Base-by-base conservation (phyloP, 2,113 vertebrate genomes). In the Haemorhous mexicanus region DNA sequence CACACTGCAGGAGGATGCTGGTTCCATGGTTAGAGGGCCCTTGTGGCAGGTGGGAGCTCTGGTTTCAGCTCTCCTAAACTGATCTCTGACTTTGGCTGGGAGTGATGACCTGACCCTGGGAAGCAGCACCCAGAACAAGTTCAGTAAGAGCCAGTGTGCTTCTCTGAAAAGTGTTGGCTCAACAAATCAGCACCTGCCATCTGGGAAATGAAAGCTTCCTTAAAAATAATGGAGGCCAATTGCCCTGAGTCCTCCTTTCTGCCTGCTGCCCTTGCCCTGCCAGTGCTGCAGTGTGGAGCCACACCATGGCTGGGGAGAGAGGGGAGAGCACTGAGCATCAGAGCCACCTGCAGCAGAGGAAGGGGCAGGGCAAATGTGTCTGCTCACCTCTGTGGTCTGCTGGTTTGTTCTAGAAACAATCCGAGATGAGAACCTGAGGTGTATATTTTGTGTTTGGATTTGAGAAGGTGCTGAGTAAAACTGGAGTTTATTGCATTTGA, bases 391-490 rank as follows among this genome's bases (percentile, higher is more conserved):
- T 84, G 50, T 33, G 33, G 7, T 61, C 74, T 15, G 0, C 24
- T 80, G 37, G 5, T 20, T 91, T 70, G 22, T 44, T 82, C 33
- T 64, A 26, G 52, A 55, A 85, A 12, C 53, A 22, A 26, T 19
- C 1, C 7, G 53, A 61, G 64, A 19, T 59, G 27, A 62, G 46
- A 69, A 78, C 62, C 75, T 85, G 63, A 81, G 83, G 59, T 70
- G 33, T 74, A 6, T 46, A 26, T 56, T 95, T 93, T 55, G 70
- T 68, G 33, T 76, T 96, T 94, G 91, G 77, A 78, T 96, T 97
- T 95, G 95, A 95, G 92, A 86, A 68, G 37, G 47, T 79, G 74
- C 80, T 94, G 79, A 77, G 83, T 81, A 74, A 93, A 94, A 83
- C 92, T 44, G 69, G 55, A 85, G 72, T 96, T 96, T 59, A 90